Evolutionary conservation across 2,888 invertebrate genomes (phyloP), one percentile per base, ranked within the genome.

Genomic region (Pteria penguin): DNA sequence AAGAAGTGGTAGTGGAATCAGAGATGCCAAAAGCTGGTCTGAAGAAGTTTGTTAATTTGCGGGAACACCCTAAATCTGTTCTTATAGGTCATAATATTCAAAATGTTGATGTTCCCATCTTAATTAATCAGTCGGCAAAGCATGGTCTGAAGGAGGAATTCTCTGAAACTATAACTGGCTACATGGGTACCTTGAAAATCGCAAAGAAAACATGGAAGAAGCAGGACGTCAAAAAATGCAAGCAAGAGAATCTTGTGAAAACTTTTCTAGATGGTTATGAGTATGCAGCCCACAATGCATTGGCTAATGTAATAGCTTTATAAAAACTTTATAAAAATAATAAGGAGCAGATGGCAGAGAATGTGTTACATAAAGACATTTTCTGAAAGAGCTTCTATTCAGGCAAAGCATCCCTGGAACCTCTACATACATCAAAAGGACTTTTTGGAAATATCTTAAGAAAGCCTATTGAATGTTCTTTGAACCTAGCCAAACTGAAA

Each of bases 11-110:
- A 22, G 31, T 62, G 29, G 22, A 22, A 22, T 31, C 29, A 31
- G 62, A 31, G 3, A 33, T 18, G 22, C 31, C 32, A 22, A 27
- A 62, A n/a, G 62, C 27, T 4, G 61, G 14, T 31, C 31, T 62
- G 29, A 22, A 27, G 5, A 27, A 61, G 31, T 61, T 61, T 31
- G 4, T 61, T 29, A 31, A 5, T 31, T 31, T 61, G 31, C 18
- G 31, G n/a, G 29, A 26, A 29, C 31, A 29, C 31, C n/a, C 27
- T 0, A 29, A 26, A 5, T 32, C 61, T 8, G 22, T 61, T 61
- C 29, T 29, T 27, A 31, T 61, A 22, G 61, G 61, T 18, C 61
- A 61, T 61, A 61, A 31, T 32, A 61, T 61, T 31, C 61, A 61
- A 14, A 61, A 31, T 61, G 27, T 61, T 61, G 61, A 62, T 62